phyloP scores from a whole-genome alignment of 2,797 vertebrate genomes.

The Hafferia zeledoni region DNA sequence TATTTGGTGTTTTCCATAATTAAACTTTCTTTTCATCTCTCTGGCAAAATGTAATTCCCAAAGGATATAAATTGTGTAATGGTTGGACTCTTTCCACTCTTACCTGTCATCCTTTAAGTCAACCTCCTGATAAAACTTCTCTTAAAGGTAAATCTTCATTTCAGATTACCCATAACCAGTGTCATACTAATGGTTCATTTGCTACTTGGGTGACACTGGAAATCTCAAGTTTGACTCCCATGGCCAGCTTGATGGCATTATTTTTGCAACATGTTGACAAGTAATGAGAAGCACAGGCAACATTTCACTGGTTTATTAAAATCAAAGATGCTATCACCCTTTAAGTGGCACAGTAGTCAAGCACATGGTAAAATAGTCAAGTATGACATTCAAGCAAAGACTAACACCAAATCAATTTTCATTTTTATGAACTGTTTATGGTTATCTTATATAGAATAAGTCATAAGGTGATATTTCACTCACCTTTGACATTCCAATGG shows the following conservation, averaged over 20 bases:
- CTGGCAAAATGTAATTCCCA: not conserved
- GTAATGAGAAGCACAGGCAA: not conserved
- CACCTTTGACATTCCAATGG: not conserved
- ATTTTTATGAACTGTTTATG: not conserved
- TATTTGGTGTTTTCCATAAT: conserved; percentile 1
- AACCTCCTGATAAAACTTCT: not conserved
- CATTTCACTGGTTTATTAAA: not conserved
- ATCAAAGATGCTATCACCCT: not conserved
- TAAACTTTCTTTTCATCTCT: not conserved
- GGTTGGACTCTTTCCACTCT: not conserved
- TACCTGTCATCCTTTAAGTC: not conserved
- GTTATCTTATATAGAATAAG: not conserved
- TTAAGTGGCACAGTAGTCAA: not conserved
- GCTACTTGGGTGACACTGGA: fast-evolving
- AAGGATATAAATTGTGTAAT: not conserved
- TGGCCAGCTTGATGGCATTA: not conserved
- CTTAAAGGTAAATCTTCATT: not conserved
- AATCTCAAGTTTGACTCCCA: not conserved
- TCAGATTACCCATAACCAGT: not conserved
- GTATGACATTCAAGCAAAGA: not conserved
- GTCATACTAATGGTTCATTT: not conserved
- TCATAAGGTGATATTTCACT: not conserved
- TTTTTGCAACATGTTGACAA: not conserved
- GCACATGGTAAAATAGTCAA: not conserved
- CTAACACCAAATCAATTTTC: not conserved